phyloP scores from a whole-genome alignment of 2,888 invertebrate genomes.

The Alloscopus bannaensis region DNA sequence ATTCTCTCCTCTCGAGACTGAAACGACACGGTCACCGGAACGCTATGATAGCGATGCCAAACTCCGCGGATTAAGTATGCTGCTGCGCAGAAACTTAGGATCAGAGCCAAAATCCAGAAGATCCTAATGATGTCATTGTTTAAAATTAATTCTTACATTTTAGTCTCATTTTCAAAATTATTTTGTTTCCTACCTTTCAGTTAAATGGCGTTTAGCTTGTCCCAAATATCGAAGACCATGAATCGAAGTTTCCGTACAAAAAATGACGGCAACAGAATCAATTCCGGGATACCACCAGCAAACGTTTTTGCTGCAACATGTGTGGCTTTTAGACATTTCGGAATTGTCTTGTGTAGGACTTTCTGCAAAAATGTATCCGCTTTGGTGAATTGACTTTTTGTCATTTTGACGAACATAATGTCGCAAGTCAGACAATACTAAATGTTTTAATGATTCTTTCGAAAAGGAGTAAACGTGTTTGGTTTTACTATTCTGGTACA shows the following conservation, averaged over 20 bases:
- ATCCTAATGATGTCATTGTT: slow-evolving; percentile 54
- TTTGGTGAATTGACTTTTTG: too few relatives aligned
- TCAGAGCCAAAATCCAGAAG: slow-evolving; percentile 66
- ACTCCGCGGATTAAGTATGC: slow-evolving; percentile 65
- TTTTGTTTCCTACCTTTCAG: not conserved
- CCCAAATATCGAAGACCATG: slow-evolving; percentile 2
- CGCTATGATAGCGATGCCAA: slow-evolving; percentile 60
- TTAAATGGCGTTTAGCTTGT: not conserved
- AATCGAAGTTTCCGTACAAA: slow-evolving; percentile 5
- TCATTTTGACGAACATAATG: too few relatives aligned
- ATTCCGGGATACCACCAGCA: slow-evolving; percentile 1
- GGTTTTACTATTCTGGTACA: too few relatives aligned
- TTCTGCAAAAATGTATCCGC: too few relatives aligned
- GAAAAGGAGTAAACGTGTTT: too few relatives aligned
- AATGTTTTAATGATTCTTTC: too few relatives aligned
- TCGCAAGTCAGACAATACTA: too few relatives aligned
- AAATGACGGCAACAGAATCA: not conserved
- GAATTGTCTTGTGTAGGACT: too few relatives aligned
- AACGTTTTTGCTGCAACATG: not conserved
- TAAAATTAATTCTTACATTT: not conserved
- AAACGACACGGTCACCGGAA: slow-evolving; percentile 57
- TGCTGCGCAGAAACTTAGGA: slow-evolving; percentile 52
- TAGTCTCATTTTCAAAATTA: not conserved
- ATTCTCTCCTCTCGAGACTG: not conserved
- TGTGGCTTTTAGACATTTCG: too few relatives aligned